A percentile compares a stretch with the other conserved stretches of the same genome.
These are phyloP conservation scores for Poeciliopsis prolifica DNA, from an alignment of 2,113 vertebrate species.

Conservation along the genomic window DNA sequence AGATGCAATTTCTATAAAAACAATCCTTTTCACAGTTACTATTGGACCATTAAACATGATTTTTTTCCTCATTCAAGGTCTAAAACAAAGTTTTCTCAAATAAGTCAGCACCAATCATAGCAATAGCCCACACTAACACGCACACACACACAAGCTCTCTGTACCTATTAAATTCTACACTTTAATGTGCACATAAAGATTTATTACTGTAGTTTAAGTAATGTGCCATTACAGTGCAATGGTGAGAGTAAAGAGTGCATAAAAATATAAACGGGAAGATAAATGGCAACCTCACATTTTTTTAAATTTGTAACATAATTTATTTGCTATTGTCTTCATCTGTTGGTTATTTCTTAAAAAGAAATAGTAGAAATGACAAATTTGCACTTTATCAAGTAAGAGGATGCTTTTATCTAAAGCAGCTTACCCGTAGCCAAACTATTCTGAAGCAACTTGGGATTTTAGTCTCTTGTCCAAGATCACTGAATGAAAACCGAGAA, in stretches of 20 bases:
- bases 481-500: background rate
- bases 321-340: background rate
- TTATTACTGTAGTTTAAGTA: background rate
- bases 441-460: background rate
- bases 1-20: background rate
- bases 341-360: background rate
- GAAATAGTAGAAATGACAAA: background rate
- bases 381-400: background rate
- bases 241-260: background rate
- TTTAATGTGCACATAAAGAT: background rate
- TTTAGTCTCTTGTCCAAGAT: background rate
- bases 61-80: background rate
- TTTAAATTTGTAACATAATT: background rate
- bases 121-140: background rate
- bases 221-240: background rate
- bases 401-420: background rate
- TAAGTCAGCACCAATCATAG: background rate
- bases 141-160: background rate
- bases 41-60: background rate
- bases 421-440: background rate
- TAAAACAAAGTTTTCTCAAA: slow-evolving; percentile 5
- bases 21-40: background rate
- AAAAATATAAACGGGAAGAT: background rate
- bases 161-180: background rate
- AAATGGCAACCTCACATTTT: background rate